Conservation (phyloP, 1,140 invertebrate species). For the Argopecten irradians region DNA sequence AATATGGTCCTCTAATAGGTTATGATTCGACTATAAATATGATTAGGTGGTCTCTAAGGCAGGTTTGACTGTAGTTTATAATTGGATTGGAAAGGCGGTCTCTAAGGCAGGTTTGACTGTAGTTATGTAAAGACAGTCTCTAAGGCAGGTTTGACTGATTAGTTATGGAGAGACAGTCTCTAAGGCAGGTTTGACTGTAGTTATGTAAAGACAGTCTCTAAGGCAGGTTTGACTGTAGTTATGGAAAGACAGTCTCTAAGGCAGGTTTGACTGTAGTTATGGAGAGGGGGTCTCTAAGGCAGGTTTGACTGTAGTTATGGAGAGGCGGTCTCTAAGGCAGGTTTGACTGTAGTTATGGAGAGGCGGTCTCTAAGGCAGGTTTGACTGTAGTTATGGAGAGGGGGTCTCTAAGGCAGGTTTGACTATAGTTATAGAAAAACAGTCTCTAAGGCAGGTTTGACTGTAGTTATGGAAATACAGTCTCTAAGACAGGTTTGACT, state of each 20-base stretch:
- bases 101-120: neutral
- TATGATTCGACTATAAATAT: too few species aligned
- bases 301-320: constrained; percentile 5
- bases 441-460: neutral
- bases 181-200: neutral
- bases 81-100: neutral
- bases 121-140: neutral
- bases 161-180: neutral
- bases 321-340: neutral
- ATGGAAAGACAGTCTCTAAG: neutral
- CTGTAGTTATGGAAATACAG: neutral
- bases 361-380: neutral
- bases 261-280: neutral
- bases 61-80: neutral
- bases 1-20: too few species aligned
- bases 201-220: neutral
- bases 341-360: neutral
- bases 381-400: neutral
- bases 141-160: neutral
- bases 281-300: neutral
- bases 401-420: neutral
- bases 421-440: too few species aligned
- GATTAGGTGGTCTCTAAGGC: neutral
- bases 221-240: neutral
- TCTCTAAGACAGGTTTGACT: neutral